phyloP scores from a whole-genome alignment of 2,888 invertebrate species.

The Tetragonula carbonaria region DNA sequence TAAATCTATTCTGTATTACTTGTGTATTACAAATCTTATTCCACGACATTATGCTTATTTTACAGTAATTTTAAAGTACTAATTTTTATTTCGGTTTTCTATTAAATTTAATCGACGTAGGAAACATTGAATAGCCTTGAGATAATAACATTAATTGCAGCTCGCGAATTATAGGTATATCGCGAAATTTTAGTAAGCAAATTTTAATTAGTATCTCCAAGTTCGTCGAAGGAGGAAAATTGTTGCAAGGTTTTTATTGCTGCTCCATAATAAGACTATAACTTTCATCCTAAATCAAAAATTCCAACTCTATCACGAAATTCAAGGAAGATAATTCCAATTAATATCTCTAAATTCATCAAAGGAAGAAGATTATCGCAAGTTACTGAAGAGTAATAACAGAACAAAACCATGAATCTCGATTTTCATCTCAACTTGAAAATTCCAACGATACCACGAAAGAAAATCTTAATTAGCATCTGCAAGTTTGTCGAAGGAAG shows the following conservation, averaged over 20 bases:
- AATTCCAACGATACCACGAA: not conserved
- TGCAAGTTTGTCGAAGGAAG: no score
- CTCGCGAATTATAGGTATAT: not conserved
- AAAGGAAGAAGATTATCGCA: not conserved
- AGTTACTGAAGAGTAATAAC: not conserved
- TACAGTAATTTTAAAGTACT: no score
- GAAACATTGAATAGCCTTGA: no score
- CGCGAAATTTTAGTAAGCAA: not conserved
- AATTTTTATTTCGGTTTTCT: no score
- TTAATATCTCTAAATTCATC: not conserved
- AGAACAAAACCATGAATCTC: no score
- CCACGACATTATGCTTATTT: no score
- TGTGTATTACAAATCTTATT: no score
- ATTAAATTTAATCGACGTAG: no score
- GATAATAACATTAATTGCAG: no score
- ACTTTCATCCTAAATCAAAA: not conserved
- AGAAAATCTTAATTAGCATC: not conserved
- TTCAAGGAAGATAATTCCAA: not conserved
- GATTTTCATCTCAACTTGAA: no score
- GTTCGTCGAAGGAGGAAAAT: not conserved
- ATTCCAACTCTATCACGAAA: not conserved
- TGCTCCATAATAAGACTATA: no score
- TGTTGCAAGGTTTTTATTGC: not conserved
- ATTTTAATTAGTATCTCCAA: not conserved
- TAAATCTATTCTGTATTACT: not conserved